Percentiles rank a stretch among this genome's conserved stretches.
Conservation (phyloP, 2,113 vertebrate genomes). For the Platysternon megacephalum region DNA sequence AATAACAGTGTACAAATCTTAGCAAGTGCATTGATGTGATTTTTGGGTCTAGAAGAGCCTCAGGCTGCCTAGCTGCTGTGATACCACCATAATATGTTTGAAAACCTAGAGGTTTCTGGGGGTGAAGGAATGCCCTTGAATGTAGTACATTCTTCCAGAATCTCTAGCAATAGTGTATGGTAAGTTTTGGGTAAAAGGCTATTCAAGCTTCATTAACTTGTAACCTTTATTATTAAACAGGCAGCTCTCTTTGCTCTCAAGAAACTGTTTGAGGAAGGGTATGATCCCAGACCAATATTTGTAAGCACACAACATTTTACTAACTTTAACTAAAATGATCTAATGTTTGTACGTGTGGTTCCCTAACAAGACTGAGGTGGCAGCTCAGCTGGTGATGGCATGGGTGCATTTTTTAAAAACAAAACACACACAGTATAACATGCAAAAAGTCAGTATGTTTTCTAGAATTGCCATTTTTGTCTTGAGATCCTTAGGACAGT, state of each 20-base stretch:
- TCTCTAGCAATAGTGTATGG: background rate
- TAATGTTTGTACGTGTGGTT: background rate
- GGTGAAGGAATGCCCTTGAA: background rate
- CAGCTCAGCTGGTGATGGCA: background rate
- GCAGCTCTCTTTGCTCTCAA: slow-evolving; percentile 96
- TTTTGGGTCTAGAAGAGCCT: background rate
- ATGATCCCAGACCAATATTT: slow-evolving; percentile 88
- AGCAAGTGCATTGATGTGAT: accelerated
- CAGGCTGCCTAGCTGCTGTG: background rate
- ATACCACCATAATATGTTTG: background rate
- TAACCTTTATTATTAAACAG: slow-evolving; percentile 71
- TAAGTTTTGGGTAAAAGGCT: background rate
- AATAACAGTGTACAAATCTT: background rate
- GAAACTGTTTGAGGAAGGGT: slow-evolving; percentile 86
- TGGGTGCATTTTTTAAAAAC: background rate
- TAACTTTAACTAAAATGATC: background rate
- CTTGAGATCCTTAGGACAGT: background rate
- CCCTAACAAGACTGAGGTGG: background rate
- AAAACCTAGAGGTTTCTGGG: background rate
- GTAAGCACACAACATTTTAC: slow-evolving; percentile 79
- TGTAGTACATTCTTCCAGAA: background rate
- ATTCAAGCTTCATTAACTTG: background rate
- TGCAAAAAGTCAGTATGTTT: background rate
- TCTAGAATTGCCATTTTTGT: background rate
- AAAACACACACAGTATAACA: background rate